phyloP scores from a whole-genome alignment of 2,888 invertebrate genomes.

The Drosophila peninsularis region DNA sequence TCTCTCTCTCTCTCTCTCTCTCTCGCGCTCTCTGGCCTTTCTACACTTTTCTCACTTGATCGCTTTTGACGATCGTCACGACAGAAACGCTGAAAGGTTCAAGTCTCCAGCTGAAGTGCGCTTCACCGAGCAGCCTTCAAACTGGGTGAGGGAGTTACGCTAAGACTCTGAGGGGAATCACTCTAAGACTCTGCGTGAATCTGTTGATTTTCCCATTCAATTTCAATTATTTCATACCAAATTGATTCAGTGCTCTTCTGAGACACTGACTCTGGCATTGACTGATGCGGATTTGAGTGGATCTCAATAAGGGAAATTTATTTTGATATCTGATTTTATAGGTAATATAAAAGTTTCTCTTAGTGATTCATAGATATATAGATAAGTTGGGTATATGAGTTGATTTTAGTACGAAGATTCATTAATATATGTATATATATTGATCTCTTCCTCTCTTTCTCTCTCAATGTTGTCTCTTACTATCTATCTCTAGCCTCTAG shows the following conservation, averaged over 20 bases:
- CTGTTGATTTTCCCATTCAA: slow-evolving; percentile 6
- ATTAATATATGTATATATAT: too few species aligned
- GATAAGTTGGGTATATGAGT: background rate
- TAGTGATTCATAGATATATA: background rate
- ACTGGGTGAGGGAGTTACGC: background rate
- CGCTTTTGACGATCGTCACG: slow-evolving; percentile 30
- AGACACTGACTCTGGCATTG: background rate
- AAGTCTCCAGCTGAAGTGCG: slow-evolving; percentile 9
- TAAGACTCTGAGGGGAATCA: too few species aligned
- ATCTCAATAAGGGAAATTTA: background rate
- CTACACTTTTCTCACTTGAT: slow-evolving; percentile 54
- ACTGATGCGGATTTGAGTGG: background rate
- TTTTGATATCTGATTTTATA: background rate
- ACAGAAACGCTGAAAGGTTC: slow-evolving; percentile 34
- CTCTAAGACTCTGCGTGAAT: background rate
- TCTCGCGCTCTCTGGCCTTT: slow-evolving; percentile 38
- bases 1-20: slow-evolving; percentile 17
- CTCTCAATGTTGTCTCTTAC: too few species aligned
- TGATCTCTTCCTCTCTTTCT: too few species aligned
- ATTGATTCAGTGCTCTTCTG: background rate
- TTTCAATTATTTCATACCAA: background rate
- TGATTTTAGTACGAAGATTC: too few species aligned
- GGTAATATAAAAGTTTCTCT: background rate
- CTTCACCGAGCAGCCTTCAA: background rate
- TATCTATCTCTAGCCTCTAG: too few species aligned